Evolutionary conservation across 2,113 vertebrate genomes (phyloP).

Genomic region (Nycticebus coucang): DNA sequence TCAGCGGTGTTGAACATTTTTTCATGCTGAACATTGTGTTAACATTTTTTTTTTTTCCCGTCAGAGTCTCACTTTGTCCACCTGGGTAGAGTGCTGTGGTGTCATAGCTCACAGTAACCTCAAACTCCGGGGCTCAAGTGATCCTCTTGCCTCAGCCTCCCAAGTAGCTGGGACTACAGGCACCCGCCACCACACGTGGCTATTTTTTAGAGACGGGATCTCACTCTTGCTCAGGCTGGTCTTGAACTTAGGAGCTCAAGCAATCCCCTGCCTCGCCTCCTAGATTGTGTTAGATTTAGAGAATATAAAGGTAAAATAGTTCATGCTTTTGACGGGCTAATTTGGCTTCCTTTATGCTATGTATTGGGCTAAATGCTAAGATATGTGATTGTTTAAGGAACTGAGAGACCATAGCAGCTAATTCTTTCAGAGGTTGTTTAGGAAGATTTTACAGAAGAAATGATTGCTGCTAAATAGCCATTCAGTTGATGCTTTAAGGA

Average conservation of each 20-base stretch:
- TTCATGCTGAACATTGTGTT: background rate
- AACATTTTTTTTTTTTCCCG: too few species aligned
- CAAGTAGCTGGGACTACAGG: too few species aligned
- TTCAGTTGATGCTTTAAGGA: constrained; percentile 36
- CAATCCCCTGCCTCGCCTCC: too few species aligned
- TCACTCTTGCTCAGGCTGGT: too few species aligned
- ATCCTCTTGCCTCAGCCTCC: too few species aligned
- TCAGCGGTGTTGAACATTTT: background rate
- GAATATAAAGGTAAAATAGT: background rate
- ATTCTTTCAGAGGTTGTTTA: background rate
- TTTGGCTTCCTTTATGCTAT: background rate
- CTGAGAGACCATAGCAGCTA: background rate
- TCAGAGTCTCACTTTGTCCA: too few species aligned
- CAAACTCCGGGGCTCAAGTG: too few species aligned
- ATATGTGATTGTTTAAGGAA: background rate
- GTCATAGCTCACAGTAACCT: too few species aligned
- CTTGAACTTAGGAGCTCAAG: too few species aligned
- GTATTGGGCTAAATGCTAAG: background rate
- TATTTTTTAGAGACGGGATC: too few species aligned
- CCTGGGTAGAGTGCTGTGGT: too few species aligned
- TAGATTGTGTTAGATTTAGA: background rate
- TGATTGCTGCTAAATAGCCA: background rate
- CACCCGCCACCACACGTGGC: too few species aligned
- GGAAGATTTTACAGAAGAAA: background rate
- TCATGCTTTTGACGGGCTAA: background rate